Evolutionary conservation across 1,140 invertebrate genomes (phyloP).

Genomic region (Cataglyphis hispanica): DNA sequence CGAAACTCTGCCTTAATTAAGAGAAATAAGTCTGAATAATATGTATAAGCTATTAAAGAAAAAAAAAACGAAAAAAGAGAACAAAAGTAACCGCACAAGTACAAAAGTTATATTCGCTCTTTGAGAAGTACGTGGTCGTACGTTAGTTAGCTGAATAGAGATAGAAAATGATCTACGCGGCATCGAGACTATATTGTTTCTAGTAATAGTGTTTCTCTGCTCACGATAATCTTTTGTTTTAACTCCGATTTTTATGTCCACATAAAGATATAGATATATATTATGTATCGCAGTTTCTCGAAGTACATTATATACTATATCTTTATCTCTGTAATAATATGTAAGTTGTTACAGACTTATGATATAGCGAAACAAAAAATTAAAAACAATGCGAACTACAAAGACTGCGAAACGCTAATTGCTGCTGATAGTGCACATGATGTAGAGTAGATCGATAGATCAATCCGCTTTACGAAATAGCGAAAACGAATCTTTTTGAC

Average conservation of each 20-base stretch:
- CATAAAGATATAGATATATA: not conserved
- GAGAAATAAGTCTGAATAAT: constrained; percentile 34
- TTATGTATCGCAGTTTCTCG: too few species aligned
- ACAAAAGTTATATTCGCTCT: constrained; percentile 35
- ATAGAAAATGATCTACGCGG: not conserved
- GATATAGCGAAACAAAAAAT: too few species aligned
- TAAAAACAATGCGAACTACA: too few species aligned
- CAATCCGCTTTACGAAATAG: not conserved
- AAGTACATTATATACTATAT: not conserved
- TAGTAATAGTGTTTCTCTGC: constrained; percentile 30
- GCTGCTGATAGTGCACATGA: too few species aligned
- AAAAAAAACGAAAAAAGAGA: constrained; percentile 10
- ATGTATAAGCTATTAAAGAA: constrained; percentile 24
- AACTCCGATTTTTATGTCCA: constrained; percentile 18
- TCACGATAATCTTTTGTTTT: constrained; percentile 1
- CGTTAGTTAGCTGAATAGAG: constrained; percentile 28
- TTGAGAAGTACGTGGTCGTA: not conserved
- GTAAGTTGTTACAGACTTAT: too few species aligned
- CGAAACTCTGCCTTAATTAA: constrained; percentile 28
- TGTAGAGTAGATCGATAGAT: too few species aligned
- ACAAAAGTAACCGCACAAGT: constrained; percentile 19
- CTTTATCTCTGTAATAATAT: not conserved
- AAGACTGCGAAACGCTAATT: too few species aligned
- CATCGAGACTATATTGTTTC: constrained; percentile 4
- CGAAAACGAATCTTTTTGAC: not conserved